phyloP scores from a whole-genome alignment of 2,888 invertebrate genomes.

The Scaptomyza cyrtandrae region DNA sequence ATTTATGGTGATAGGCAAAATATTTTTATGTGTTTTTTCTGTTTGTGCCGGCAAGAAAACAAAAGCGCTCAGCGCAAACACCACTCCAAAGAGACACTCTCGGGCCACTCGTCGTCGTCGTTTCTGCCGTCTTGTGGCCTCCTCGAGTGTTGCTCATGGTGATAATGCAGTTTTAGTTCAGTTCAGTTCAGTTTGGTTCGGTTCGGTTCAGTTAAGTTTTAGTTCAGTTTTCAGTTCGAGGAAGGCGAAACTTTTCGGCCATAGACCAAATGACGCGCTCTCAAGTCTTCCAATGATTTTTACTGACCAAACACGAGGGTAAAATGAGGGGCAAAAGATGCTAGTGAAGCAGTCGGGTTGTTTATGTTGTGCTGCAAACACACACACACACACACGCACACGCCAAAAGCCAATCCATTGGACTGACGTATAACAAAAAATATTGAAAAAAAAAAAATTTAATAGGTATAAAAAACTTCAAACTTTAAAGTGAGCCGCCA shows the following conservation, averaged over 20 bases:
- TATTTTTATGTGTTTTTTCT: constrained; percentile 68
- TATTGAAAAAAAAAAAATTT: neutral
- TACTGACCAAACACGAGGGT: neutral
- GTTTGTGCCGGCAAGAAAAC: constrained; percentile 70
- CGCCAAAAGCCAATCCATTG: constrained; percentile 44
- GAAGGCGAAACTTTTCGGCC: constrained; percentile 47
- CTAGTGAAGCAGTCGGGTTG: neutral
- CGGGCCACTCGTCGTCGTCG: constrained; percentile 59
- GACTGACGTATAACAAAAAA: constrained; percentile 46
- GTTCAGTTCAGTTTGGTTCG: constrained; percentile 32
- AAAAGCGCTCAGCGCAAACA: constrained; percentile 66
- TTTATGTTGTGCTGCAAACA: constrained; percentile 17
- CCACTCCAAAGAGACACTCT: constrained; percentile 72
- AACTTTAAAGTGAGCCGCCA: constrained; percentile 71
- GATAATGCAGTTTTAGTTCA: constrained; percentile 71
- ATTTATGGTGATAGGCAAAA: constrained; percentile 81
- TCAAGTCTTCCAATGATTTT: constrained; percentile 21
- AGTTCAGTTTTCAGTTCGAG: constrained; percentile 14
- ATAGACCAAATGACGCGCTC: constrained; percentile 57
- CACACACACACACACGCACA: constrained; percentile 10
- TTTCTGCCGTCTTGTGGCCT: constrained; percentile 18
- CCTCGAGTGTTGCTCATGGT: constrained; percentile 65
- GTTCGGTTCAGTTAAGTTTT: constrained; percentile 10
- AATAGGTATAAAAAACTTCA: constrained; percentile 4
- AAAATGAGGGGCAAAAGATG: constrained; percentile 2